Conservation (phyloP, 2,888 invertebrate genomes). For the Hipparchia semele region DNA sequence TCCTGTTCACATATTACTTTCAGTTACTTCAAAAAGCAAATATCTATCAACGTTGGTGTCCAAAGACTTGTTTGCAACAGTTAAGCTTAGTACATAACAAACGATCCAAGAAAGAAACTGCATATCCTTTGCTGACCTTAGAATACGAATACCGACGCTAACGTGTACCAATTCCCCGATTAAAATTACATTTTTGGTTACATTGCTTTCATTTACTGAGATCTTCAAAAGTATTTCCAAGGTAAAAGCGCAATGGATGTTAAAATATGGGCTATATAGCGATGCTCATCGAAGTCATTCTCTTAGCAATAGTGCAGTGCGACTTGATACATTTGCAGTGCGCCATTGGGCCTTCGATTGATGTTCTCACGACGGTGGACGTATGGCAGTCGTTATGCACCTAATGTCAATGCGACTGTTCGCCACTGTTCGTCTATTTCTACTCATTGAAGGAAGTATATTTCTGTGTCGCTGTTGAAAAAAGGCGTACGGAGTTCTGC, state of each 20-base stretch:
- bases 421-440: conserved; percentile 67
- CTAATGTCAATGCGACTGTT: conserved; percentile 75
- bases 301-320: conserved; percentile 48
- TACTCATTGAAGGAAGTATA: conserved; percentile 63
- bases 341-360: conserved; percentile 73
- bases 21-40: conserved; percentile 12
- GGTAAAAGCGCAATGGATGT: conserved; percentile 34
- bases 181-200: conserved; percentile 16
- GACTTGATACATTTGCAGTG: conserved; percentile 72
- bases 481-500: conserved; percentile 23
- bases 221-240: background rate
- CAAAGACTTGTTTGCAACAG: conserved; percentile 36
- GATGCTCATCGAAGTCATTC: conserved; percentile 36
- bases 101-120: conserved; percentile 51
- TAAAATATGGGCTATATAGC: conserved; percentile 17
- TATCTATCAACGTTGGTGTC: conserved; percentile 34
- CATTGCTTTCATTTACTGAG: conserved; percentile 29
- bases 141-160: conserved; percentile 43
- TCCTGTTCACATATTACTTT: background rate
- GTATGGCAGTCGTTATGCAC: conserved; percentile 79
- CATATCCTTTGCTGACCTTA: conserved; percentile 54
- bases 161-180: conserved; percentile 18
- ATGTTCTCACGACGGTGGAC: conserved; percentile 67
- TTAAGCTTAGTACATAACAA: conserved; percentile 43
- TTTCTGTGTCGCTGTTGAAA: conserved; percentile 44